These are phyloP conservation scores for Pteria penguin DNA, from an alignment of 2,888 invertebrate species.

Conservation along the genomic window DNA sequence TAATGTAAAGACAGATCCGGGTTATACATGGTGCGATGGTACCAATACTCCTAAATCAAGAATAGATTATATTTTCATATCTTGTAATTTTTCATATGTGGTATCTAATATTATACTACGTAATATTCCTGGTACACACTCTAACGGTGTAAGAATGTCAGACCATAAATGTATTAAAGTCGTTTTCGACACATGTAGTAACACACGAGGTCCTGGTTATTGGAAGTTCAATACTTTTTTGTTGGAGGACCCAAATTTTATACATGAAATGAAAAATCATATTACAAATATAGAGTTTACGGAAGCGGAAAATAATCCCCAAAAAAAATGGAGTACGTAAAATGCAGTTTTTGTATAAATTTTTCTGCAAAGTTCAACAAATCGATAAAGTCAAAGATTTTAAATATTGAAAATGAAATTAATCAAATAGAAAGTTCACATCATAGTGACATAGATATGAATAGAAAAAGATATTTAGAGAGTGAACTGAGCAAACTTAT, in stretches of 20 bases:
- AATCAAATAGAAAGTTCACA: not conserved
- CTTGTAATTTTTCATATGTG: not conserved
- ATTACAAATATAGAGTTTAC: not conserved
- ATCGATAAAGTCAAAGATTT: not conserved
- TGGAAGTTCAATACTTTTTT: not conserved
- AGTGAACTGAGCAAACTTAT: not conserved
- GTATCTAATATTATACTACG: not conserved
- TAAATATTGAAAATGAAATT: not conserved
- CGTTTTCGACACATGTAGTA: not conserved
- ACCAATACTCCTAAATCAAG: not conserved
- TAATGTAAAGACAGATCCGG: not conserved
- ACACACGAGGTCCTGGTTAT: not conserved
- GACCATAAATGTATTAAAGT: not conserved
- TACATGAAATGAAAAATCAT: not conserved
- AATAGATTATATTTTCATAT: not conserved
- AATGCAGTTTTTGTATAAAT: not conserved
- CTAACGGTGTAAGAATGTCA: not conserved
- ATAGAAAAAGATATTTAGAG: not conserved
- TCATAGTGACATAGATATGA: not conserved
- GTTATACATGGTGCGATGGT: not conserved
- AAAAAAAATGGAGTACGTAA: not conserved
- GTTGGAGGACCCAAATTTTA: not conserved
- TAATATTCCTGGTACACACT: not conserved
- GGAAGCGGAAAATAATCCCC: no score
- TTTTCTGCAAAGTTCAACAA: not conserved